These are phyloP conservation scores for Petrophora chlorosata DNA, from an alignment of 2,888 invertebrate species.

Conservation along the genomic window DNA sequence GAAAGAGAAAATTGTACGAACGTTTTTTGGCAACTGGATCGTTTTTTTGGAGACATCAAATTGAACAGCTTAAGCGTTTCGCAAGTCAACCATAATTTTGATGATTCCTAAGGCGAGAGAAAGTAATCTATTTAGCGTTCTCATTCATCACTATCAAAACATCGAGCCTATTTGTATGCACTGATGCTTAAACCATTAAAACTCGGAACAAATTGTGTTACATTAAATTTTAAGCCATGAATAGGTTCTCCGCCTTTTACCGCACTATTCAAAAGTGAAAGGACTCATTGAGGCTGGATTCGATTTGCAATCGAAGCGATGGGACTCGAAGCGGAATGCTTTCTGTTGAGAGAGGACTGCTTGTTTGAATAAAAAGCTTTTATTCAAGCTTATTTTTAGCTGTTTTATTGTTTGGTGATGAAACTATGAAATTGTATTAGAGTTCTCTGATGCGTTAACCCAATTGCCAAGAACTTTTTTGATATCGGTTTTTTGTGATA, in stretches of 20 bases:
- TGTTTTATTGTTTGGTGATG: neutral
- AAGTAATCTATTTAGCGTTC: no score
- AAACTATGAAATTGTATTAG: neutral
- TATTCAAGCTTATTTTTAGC: neutral
- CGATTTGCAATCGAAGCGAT: slow-evolving; percentile 40
- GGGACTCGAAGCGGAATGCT: slow-evolving; percentile 48
- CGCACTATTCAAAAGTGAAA: slow-evolving; percentile 59
- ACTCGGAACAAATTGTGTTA: slow-evolving; percentile 36
- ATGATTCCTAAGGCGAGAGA: no score
- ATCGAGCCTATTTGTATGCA: neutral
- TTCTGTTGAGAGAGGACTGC: slow-evolving; percentile 45
- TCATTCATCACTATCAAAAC: no score
- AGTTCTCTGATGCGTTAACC: no score
- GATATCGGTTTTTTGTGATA: no score
- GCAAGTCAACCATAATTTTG: no score
- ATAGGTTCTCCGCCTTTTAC: slow-evolving; percentile 23
- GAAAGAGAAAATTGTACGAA: no score
- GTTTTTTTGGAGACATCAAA: no score
- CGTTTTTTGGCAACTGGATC: no score
- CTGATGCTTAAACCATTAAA: slow-evolving; percentile 8
- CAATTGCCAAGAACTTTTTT: no score
- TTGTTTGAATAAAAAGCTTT: slow-evolving; percentile 40
- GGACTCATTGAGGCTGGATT: slow-evolving; percentile 53
- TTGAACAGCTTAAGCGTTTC: no score
- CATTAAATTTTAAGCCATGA: slow-evolving; percentile 29